Evolutionary conservation across 2,113 vertebrate species (phyloP).

Genomic region (Micronisus gabar): DNA sequence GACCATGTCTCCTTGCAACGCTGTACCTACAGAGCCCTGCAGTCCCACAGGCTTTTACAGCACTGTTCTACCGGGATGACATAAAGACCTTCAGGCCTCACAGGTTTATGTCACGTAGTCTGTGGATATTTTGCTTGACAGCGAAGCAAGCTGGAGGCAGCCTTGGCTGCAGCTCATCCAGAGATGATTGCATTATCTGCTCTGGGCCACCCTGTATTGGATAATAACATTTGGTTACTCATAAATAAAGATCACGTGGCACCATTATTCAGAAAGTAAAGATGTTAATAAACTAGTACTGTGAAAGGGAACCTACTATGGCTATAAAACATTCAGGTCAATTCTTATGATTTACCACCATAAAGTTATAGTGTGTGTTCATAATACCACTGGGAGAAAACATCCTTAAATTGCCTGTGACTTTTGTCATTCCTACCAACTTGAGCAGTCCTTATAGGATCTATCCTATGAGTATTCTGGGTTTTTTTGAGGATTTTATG

Average conservation of each 20-base stretch:
- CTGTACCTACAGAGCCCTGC: not conserved
- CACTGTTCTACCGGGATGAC: not conserved
- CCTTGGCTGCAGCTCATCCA: not conserved
- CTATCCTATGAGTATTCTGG: not conserved
- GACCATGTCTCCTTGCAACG: not conserved
- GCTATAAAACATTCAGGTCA: not conserved
- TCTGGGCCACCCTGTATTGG: constrained; percentile 1
- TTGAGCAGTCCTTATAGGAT: not conserved
- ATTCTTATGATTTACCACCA: not conserved
- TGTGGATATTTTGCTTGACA: constrained; percentile 52
- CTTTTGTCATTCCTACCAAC: not conserved
- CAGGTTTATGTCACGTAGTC: constrained; percentile 23
- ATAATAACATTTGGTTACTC: constrained; percentile 25
- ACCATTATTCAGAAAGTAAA: not conserved
- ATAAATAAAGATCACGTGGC: not conserved
- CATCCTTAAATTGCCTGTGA: not conserved
- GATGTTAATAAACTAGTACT: not conserved
- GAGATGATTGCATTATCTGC: constrained; percentile 25
- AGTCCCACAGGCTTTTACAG: not conserved
- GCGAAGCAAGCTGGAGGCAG: constrained; percentile 9
- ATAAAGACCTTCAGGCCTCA: not conserved
- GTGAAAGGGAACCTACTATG: not conserved
- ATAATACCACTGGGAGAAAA: not conserved
- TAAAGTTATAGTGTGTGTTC: not conserved
- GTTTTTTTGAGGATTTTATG: not conserved